phyloP scores from a whole-genome alignment of 1,140 invertebrate genomes.

The Homarus americanus region DNA sequence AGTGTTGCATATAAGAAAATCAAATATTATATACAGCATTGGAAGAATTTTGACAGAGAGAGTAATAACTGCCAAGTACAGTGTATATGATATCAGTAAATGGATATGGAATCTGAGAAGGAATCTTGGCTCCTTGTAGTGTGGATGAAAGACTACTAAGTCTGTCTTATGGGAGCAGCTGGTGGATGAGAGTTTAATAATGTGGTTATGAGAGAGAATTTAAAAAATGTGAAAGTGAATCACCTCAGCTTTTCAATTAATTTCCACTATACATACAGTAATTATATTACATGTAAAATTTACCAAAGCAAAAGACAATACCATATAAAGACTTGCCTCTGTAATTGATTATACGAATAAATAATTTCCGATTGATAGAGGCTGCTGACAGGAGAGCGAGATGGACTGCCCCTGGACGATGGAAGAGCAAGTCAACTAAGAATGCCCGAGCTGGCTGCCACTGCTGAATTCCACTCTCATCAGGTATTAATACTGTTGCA shows the following conservation, averaged over 20 bases:
- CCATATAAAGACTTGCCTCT: conserved; percentile 11
- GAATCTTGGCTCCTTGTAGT: too few relatives aligned
- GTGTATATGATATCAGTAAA: too few relatives aligned
- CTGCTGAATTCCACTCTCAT: not conserved
- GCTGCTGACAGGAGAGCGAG: conserved; percentile 7
- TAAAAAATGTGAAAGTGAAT: not conserved
- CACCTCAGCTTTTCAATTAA: not conserved
- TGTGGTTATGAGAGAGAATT: too few relatives aligned
- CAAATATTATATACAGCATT: too few relatives aligned
- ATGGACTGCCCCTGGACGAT: conserved; percentile 22
- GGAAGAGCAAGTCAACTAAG: conserved; percentile 38
- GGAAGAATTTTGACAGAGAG: too few relatives aligned
- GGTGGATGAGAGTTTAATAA: too few relatives aligned
- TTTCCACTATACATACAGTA: not conserved
- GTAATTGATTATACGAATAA: not conserved
- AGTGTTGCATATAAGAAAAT: too few relatives aligned
- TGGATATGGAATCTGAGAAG: too few relatives aligned
- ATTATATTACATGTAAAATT: not conserved
- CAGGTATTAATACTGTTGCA: not conserved
- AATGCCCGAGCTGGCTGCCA: not conserved
- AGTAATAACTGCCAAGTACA: too few relatives aligned
- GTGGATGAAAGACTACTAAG: too few relatives aligned
- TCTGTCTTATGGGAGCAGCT: too few relatives aligned
- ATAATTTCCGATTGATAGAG: not conserved
- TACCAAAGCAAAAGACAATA: not conserved